These are phyloP conservation scores for Oeneis ivallda DNA, from an alignment of 2,888 invertebrate genomes.

Conservation along the genomic window DNA sequence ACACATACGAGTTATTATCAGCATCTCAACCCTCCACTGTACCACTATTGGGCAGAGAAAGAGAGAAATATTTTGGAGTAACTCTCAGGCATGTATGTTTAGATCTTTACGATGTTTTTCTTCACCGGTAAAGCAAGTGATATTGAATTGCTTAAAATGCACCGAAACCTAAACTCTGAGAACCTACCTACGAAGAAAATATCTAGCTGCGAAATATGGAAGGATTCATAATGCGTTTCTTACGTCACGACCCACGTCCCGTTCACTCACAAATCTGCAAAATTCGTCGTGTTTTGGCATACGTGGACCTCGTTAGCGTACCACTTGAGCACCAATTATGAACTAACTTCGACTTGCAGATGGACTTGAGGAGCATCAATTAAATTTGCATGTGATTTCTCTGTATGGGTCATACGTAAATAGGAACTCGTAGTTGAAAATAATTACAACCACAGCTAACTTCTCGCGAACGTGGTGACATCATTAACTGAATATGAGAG, in stretches of 20 bases:
- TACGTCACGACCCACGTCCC: slow-evolving; percentile 39
- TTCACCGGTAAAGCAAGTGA: no score
- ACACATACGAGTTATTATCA: no score
- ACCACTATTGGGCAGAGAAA: no score
- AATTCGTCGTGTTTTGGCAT: slow-evolving; percentile 67
- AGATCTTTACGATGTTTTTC: no score
- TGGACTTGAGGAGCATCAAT: slow-evolving; percentile 57
- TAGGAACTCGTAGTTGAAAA: background rate
- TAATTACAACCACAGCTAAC: background rate
- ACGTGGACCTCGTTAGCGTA: slow-evolving; percentile 66
- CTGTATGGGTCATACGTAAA: slow-evolving; percentile 8
- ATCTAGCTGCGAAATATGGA: background rate
- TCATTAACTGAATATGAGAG: background rate
- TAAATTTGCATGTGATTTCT: slow-evolving; percentile 52
- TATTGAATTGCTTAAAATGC: no score
- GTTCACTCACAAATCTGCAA: slow-evolving; percentile 47
- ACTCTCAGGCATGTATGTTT: no score
- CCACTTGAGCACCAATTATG: slow-evolving; percentile 68
- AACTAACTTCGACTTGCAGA: slow-evolving; percentile 58
- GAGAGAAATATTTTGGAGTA: no score
- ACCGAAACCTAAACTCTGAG: no score
- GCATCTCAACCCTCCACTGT: no score
- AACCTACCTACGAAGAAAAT: background rate
- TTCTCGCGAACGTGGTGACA: background rate
- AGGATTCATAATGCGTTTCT: slow-evolving; percentile 31